Evolutionary conservation across 2,888 invertebrate species (phyloP).

Genomic region (Saturnia pavonia): DNA sequence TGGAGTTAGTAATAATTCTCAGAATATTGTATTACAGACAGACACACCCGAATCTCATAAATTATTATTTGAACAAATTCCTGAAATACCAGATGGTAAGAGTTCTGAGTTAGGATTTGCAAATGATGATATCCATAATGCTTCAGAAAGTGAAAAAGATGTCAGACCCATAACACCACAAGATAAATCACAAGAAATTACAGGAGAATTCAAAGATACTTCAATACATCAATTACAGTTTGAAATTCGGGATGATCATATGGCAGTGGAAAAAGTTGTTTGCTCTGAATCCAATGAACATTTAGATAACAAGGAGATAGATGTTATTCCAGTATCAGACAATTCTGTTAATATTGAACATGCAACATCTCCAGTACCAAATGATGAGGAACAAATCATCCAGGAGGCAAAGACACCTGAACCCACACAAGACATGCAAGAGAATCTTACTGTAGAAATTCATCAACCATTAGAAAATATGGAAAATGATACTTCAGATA

Average conservation of each 20-base stretch:
- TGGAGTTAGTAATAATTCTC: conserved; percentile 54
- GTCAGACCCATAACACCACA: conserved; percentile 55
- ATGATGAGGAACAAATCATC: conserved; percentile 3
- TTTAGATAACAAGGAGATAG: not conserved
- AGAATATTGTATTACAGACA: conserved; percentile 61
- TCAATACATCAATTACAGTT: conserved; percentile 23
- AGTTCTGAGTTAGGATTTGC: conserved; percentile 73
- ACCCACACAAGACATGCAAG: conserved; percentile 31
- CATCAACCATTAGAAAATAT: conserved; percentile 13
- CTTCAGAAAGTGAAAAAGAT: conserved; percentile 66
- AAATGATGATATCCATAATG: conserved; percentile 64
- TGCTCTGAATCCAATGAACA: not conserved
- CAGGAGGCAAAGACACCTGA: conserved; percentile 40
- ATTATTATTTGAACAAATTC: conserved; percentile 75
- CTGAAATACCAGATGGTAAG: conserved; percentile 77
- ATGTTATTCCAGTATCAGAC: conserved; percentile 10
- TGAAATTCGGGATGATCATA: conserved; percentile 24
- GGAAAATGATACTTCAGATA: conserved; percentile 19
- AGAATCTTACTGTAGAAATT: conserved; percentile 27
- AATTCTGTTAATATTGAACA: conserved; percentile 1
- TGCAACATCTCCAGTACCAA: conserved; percentile 25
- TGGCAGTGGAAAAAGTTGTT: not conserved
- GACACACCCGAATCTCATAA: conserved; percentile 79
- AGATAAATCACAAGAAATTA: conserved; percentile 67
- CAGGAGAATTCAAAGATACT: conserved; percentile 59